Percentiles rank a stretch among this genome's conserved stretches.
These are phyloP conservation scores for Ophthalmolycus amberensis DNA, from an alignment of 2,113 vertebrate genomes.

Conservation along the genomic window DNA sequence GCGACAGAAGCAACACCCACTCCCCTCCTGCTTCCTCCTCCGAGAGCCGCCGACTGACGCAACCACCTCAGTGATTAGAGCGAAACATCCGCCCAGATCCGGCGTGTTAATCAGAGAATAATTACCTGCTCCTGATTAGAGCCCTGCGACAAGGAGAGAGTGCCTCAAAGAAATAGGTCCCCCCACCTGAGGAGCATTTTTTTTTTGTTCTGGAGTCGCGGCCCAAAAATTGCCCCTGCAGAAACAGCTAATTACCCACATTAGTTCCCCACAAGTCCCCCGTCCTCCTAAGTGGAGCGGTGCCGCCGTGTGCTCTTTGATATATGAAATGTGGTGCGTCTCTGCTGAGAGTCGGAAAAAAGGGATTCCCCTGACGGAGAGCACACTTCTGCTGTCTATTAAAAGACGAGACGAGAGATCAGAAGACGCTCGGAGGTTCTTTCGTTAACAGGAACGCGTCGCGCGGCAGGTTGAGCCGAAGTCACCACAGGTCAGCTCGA, in stretches of 20 bases:
- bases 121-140: constrained; percentile 78
- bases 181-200: constrained; percentile 61
- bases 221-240: constrained; percentile 64
- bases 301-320: constrained; percentile 57
- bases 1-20: constrained; percentile 43
- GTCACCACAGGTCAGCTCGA: too few relatives aligned
- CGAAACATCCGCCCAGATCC: constrained; percentile 46
- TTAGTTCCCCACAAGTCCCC: constrained; percentile 57
- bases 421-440: neutral
- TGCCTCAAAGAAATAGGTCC: constrained; percentile 74
- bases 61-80: constrained; percentile 61
- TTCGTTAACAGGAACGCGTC: too few relatives aligned
- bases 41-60: constrained; percentile 29
- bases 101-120: constrained; percentile 74
- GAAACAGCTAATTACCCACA: constrained; percentile 73
- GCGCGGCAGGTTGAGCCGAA: too few relatives aligned
- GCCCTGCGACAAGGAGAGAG: constrained; percentile 51
- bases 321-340: constrained; percentile 56
- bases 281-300: constrained; percentile 44
- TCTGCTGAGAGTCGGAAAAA: constrained; percentile 39
- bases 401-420: constrained; percentile 50
- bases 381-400: constrained; percentile 64
- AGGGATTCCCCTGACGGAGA: constrained; percentile 49
- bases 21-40: constrained; percentile 44
- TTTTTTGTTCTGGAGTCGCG: constrained; percentile 66